A percentile compares a stretch with the other conserved stretches of the same genome.
Evolutionary conservation across 1,140 invertebrate genomes (phyloP).

Genomic region (Trichomalopsis sarcophagae): DNA sequence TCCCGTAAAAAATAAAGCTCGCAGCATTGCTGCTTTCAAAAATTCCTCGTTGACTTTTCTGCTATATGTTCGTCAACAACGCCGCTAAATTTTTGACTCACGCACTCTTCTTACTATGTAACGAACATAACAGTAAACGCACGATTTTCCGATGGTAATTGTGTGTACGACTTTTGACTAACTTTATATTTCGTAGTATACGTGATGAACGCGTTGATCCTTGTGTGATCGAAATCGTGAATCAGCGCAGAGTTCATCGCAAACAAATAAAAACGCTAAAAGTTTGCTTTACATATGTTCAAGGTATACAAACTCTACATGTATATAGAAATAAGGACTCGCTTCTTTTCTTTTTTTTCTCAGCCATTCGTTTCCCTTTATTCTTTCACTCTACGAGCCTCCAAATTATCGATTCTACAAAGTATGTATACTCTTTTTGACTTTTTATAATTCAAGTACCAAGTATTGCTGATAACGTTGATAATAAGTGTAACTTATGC

Average conservation of each 20-base stretch:
- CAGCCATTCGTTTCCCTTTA: neutral
- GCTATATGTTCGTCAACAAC: neutral
- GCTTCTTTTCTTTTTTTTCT: neutral
- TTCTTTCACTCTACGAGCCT: neutral
- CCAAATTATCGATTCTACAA: neutral
- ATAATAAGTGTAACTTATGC: conserved; percentile 13
- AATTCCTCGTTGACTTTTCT: neutral
- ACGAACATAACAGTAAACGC: conserved; percentile 22
- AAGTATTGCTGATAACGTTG: conserved; percentile 27
- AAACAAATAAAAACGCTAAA: conserved; percentile 17
- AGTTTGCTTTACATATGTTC: conserved; percentile 18
- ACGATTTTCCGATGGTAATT: neutral
- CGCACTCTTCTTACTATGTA: conserved; percentile 12
- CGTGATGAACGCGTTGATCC: neutral
- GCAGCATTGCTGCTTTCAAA: neutral
- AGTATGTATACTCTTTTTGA: neutral
- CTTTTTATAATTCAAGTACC: neutral
- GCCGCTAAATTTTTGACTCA: neutral
- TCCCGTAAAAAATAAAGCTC: conserved; percentile 43
- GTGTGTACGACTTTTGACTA: conserved; percentile 7
- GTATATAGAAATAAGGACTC: neutral
- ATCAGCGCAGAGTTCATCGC: neutral
- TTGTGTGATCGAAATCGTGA: neutral
- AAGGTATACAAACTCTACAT: neutral
- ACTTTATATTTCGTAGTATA: conserved; percentile 19